Conservation (phyloP, 2,113 vertebrate genomes). For the Cinclus mexicanus region DNA sequence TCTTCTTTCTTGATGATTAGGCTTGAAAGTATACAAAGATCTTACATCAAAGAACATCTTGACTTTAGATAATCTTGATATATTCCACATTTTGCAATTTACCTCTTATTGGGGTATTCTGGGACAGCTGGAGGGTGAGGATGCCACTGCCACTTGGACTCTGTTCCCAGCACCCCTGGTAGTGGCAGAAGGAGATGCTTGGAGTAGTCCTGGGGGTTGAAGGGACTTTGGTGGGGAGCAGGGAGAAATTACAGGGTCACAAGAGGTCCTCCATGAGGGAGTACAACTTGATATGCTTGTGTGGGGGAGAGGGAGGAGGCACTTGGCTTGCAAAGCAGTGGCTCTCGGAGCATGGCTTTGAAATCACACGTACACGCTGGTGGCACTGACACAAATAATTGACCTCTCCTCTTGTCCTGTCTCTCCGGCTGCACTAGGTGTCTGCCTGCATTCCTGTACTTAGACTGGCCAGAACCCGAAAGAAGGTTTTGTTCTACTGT, state of each 20-base stretch:
- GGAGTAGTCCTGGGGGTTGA: not conserved
- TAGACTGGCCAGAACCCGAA: slow-evolving; percentile 83
- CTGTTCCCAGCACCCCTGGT: not conserved
- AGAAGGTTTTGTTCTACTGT: slow-evolving; percentile 97
- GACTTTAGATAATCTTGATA: not conserved
- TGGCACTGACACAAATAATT: not conserved
- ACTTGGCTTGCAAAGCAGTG: not conserved
- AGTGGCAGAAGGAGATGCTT: not conserved
- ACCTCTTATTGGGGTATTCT: not conserved
- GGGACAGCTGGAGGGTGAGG: not conserved
- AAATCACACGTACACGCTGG: accelerated
- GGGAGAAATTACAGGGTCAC: accelerated
- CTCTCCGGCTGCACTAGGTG: slow-evolving; percentile 75
- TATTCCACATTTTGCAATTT: not conserved
- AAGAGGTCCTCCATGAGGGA: accelerated
- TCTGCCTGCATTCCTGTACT: slow-evolving; percentile 94
- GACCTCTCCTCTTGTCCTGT: accelerated
- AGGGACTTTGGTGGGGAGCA: too few relatives aligned
- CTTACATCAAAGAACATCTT: not conserved
- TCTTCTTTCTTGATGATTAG: not conserved
- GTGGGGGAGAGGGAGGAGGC: not conserved
- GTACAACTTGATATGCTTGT: not conserved
- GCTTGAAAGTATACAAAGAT: not conserved
- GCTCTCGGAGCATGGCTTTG: not conserved
- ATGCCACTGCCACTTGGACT: not conserved